Evolutionary conservation across 2,888 invertebrate genomes (phyloP), one percentile per base, ranked within the genome.

Genomic region (Pachydiplax longipennis): DNA sequence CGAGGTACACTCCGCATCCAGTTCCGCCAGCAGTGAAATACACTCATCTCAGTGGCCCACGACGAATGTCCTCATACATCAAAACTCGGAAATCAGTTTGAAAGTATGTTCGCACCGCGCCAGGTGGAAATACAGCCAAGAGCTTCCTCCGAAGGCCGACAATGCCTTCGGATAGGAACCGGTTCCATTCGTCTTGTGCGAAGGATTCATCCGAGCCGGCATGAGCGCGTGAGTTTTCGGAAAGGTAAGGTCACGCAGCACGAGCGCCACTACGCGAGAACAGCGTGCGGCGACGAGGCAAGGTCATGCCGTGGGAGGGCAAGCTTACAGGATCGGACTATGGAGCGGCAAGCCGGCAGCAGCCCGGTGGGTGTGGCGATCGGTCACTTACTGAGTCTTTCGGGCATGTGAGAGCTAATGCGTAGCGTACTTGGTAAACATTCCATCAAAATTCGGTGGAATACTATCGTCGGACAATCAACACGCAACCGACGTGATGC

Each of bases 201-300:
- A 44, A 10, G 35, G 81, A 53, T 35, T 31, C 82, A 25, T 48
- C 81, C 44, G 40, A 83, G 44, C 35, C 53, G 37, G 61, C 61
- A 3, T 37, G 61, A 35, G 61, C 61, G 22, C 61, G 87, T 61
- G 37, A 61, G 37, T 61, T 87, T 87, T 37, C 58, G 87, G 44
- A 83, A 61, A 83, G 87, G 87, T 87, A 61, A 87, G 58, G 87
- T 87, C 87, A 87, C 87, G 87, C 58, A 31, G 61, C 87, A 87
- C 87, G 40, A 61, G 87, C 87, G 87, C 87, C 87, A 37, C 87
- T 61, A 58, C 22, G 87, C n/a, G 87, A 87, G 87, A 87, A 61
- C 58, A 61, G 37, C 31, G 87, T 35, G 58, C 58, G 83, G 44
- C 44, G 44, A 83, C 58, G 22, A 37, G 61, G 87, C 87, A 87